phyloP scores from a whole-genome alignment of 2,797 vertebrate species.

The Acanthurus lineatus region DNA sequence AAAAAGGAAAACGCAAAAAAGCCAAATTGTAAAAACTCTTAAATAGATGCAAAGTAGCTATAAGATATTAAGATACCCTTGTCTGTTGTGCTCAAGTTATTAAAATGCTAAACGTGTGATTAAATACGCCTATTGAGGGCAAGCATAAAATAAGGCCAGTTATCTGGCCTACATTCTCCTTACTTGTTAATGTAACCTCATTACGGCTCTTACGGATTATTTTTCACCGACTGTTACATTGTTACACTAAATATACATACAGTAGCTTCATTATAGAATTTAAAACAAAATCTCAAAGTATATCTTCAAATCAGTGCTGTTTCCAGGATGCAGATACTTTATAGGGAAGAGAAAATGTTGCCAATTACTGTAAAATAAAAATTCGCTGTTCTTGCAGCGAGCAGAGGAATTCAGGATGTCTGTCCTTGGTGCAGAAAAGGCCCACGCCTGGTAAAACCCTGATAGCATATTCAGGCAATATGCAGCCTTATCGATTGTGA shows the following conservation, averaged over 20 bases:
- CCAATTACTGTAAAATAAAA: slow-evolving; percentile 6
- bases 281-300: background rate
- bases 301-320: background rate
- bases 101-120: slow-evolving; percentile 3
- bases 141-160: slow-evolving; percentile 21
- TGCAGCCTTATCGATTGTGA: slow-evolving; percentile 62
- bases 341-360: background rate
- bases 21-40: background rate
- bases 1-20: background rate
- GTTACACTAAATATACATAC: background rate
- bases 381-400: background rate
- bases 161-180: slow-evolving; percentile 11
- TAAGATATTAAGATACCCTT: background rate
- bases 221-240: background rate
- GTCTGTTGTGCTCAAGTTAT: background rate
- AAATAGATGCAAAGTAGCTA: background rate
- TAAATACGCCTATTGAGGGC: background rate
- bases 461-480: slow-evolving; percentile 58
- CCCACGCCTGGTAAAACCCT: slow-evolving; percentile 26
- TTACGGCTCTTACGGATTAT: background rate
- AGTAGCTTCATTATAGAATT: background rate
- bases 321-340: background rate
- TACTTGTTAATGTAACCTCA: background rate
- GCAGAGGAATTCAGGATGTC: slow-evolving; percentile 35
- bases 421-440: slow-evolving; percentile 52